Base-by-base conservation (phyloP, 2,888 invertebrate genomes). In the Coronaproctus castanopsis region DNA sequence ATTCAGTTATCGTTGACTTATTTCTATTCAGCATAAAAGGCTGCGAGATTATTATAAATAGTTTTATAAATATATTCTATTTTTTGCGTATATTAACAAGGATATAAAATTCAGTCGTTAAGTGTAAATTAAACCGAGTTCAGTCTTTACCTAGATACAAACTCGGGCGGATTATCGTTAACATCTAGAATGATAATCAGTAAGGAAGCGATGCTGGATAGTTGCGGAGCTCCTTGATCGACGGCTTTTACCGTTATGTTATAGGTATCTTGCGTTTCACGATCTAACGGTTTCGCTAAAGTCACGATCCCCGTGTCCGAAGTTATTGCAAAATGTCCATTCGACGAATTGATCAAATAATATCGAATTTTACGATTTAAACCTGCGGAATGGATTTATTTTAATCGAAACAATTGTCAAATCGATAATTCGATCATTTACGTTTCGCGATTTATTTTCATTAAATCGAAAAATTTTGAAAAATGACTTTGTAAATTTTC, bases 91-190 rank as follows among this genome's bases (percentile, higher is more conserved):
- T n/a, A n/a, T n/a, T n/a, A n/a, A n/a, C n/a, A n/a, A n/a, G n/a
- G n/a, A n/a, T n/a, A n/a, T n/a, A n/a, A n/a, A n/a, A n/a, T n/a
- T n/a, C n/a, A n/a, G n/a, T n/a, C n/a, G n/a, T n/a, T n/a, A n/a
- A n/a, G n/a, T n/a, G n/a, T n/a, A n/a, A n/a, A n/a, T n/a, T n/a
- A n/a, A n/a, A n/a, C n/a, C n/a, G n/a, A n/a, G n/a, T n/a, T 36
- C n/a, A 19, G 52, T 8, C 24, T 24, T 50, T 53, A 63, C 64
- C 64, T 63, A 62, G 83, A 71, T 54, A 73, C 83, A 72, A 97
- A 97, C 73, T 89, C 89, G 10, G 97, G 97, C 23, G 93, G 91
- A 76, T 95, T 95, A 73, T 96, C 95, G 70, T 88, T 93, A 63
- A 92, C 87, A 72, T 95, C 93, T 70, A 88, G 82, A 20, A 92